Conservation (phyloP, 2,113 vertebrate genomes). For the Anhinga anhinga region DNA sequence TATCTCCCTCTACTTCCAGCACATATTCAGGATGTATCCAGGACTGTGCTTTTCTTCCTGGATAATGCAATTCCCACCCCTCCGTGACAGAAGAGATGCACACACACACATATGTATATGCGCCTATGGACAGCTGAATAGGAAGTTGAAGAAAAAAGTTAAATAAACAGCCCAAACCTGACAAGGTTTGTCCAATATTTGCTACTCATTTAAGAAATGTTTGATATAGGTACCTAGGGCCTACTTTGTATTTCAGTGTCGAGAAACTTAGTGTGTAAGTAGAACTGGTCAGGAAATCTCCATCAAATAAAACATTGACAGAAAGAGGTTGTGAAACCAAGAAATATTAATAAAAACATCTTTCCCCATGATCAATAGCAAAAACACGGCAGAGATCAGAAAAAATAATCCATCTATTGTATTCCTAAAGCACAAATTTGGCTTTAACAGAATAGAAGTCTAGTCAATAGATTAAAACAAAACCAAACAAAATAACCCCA, state of each 20-base stretch:
- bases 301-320: not conserved
- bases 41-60: not conserved
- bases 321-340: not conserved
- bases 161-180: not conserved
- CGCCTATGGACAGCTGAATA: not conserved
- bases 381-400: not conserved
- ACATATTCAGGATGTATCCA: not conserved
- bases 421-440: not conserved
- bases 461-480: not conserved
- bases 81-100: not conserved
- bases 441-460: not conserved
- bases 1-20: not conserved
- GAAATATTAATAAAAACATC: not conserved
- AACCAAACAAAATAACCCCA: not conserved
- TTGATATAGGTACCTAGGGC: not conserved
- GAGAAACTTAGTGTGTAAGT: fast-evolving
- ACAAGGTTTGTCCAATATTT: not conserved
- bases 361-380: not conserved
- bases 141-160: not conserved
- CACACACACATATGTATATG: not conserved
- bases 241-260: not conserved
- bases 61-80: not conserved
- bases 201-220: not conserved
- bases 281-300: not conserved
- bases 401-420: not conserved